Evolutionary conservation across 2,113 vertebrate species (phyloP).

Genomic region (Oreotrochilus melanogaster): DNA sequence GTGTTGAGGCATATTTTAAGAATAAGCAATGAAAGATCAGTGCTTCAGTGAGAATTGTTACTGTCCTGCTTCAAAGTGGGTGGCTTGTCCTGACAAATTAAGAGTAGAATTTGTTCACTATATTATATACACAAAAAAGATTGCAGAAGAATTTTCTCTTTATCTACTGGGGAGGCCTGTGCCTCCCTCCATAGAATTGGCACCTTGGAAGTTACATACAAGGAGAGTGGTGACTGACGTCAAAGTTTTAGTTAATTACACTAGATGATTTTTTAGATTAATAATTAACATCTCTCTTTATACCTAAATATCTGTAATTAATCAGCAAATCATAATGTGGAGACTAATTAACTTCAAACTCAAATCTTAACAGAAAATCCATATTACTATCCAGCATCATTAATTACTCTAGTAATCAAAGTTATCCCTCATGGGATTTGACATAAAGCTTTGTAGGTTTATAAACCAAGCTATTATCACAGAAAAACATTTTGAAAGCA

Average conservation of each 20-base stretch:
- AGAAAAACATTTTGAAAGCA: slow-evolving; percentile 52
- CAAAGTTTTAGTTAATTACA: slow-evolving; percentile 91
- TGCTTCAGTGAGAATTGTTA: not conserved
- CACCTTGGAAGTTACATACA: slow-evolving; percentile 58
- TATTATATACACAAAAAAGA: not conserved
- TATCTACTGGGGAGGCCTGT: not conserved
- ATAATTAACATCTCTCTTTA: slow-evolving; percentile 97
- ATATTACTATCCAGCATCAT: slow-evolving; percentile 91
- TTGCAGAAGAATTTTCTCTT: not conserved
- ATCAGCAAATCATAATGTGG: slow-evolving; percentile 96
- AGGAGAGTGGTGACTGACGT: slow-evolving; percentile 71
- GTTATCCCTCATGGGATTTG: slow-evolving; percentile 88
- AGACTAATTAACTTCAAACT: slow-evolving; percentile 97
- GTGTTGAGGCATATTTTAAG: not conserved
- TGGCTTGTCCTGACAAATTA: not conserved
- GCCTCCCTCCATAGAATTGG: slow-evolving; percentile 1
- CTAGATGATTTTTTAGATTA: slow-evolving; percentile 95
- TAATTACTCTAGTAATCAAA: slow-evolving; percentile 98
- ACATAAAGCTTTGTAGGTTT: slow-evolving; percentile 88
- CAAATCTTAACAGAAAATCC: slow-evolving; percentile 95
- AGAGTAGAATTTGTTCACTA: not conserved
- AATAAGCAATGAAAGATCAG: not conserved
- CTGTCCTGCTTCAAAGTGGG: not conserved
- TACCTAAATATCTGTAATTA: slow-evolving; percentile 98
- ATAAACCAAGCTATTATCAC: slow-evolving; percentile 75